A percentile compares a stretch with the other conserved stretches of the same genome.
Conservation (phyloP, 2,888 invertebrate species). For the Troglohyphantes excavatus region DNA sequence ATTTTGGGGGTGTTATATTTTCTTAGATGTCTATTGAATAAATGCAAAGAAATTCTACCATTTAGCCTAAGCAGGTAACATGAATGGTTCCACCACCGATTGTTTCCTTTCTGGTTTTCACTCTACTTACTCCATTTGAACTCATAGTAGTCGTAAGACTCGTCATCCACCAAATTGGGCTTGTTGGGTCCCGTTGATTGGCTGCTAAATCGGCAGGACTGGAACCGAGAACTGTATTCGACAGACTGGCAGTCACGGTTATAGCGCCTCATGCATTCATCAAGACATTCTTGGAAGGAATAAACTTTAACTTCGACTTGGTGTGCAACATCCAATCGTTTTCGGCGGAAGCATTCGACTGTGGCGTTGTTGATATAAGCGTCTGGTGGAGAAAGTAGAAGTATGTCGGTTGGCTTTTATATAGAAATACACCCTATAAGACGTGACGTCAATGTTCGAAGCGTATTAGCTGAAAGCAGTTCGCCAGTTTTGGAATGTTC, state of each 20-base stretch:
- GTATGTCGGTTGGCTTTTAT: not conserved
- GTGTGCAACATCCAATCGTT: constrained; percentile 92
- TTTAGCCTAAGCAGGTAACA: constrained; percentile 66
- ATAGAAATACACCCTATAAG: too few relatives aligned
- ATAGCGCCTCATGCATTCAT: constrained; percentile 91
- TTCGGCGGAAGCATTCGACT: constrained; percentile 93
- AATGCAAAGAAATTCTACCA: not conserved
- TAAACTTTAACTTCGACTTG: constrained; percentile 94
- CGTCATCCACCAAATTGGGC: constrained; percentile 93
- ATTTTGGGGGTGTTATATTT: not conserved
- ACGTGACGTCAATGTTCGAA: too few relatives aligned
- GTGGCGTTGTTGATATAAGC: constrained; percentile 88
- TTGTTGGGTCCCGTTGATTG: constrained; percentile 85
- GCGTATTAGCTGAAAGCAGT: too few relatives aligned
- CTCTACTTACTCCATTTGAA: constrained; percentile 80
- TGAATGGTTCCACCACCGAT: constrained; percentile 53
- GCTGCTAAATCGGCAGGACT: constrained; percentile 80
- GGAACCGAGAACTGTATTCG: constrained; percentile 78
- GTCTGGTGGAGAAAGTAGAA: constrained; percentile 83
- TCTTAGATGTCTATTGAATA: not conserved
- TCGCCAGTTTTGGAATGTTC: too few relatives aligned
- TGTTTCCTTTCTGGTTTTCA: too few relatives aligned
- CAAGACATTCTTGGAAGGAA: constrained; percentile 93
- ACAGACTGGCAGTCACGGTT: constrained; percentile 79
- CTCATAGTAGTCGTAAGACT: constrained; percentile 95